phyloP scores from a whole-genome alignment of 2,888 invertebrate genomes.

The Hydriomena furcata region DNA sequence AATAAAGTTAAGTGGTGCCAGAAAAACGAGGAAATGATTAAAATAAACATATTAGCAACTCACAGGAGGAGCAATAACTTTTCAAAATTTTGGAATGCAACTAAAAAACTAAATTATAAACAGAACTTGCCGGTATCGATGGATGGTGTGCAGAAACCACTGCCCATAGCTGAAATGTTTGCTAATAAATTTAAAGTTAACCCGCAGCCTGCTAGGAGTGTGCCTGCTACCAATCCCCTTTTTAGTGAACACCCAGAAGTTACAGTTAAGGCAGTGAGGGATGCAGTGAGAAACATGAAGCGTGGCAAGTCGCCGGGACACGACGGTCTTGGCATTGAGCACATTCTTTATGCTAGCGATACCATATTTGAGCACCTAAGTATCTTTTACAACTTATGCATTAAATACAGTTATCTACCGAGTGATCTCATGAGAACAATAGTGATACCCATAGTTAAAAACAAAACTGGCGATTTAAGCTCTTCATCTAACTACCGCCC shows the following conservation, averaged over 20 bases:
- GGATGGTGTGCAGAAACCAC: slow-evolving; percentile 1
- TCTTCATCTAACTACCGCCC: slow-evolving; percentile 4
- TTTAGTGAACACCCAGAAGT: neutral
- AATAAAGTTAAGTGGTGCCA: slow-evolving; percentile 9
- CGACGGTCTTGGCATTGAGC: slow-evolving; percentile 12
- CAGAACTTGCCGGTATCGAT: slow-evolving; percentile 5
- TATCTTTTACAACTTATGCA: neutral
- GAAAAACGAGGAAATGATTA: neutral
- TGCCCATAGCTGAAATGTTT: slow-evolving; percentile 3
- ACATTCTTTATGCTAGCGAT: slow-evolving; percentile 7
- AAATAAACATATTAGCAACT: slow-evolving; percentile 10
- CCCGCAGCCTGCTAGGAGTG: too few relatives aligned
- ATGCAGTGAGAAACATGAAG: slow-evolving; percentile 6
- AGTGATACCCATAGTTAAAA: slow-evolving; percentile 7
- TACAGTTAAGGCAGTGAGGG: neutral
- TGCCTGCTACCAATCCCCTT: neutral
- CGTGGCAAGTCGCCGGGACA: slow-evolving; percentile 15
- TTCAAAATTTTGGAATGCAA: slow-evolving; percentile 8
- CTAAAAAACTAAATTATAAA: slow-evolving; percentile 14
- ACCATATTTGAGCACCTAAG: neutral
- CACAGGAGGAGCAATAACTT: slow-evolving; percentile 1
- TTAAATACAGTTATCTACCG: slow-evolving; percentile 5
- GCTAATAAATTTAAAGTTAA: neutral
- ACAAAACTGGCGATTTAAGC: slow-evolving; percentile 5
- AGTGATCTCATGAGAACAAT: slow-evolving; percentile 4